A percentile compares a stretch with the other conserved stretches of the same genome.
phyloP scores from a whole-genome alignment of 2,113 vertebrate genomes.

The Hystrix brachyura region DNA sequence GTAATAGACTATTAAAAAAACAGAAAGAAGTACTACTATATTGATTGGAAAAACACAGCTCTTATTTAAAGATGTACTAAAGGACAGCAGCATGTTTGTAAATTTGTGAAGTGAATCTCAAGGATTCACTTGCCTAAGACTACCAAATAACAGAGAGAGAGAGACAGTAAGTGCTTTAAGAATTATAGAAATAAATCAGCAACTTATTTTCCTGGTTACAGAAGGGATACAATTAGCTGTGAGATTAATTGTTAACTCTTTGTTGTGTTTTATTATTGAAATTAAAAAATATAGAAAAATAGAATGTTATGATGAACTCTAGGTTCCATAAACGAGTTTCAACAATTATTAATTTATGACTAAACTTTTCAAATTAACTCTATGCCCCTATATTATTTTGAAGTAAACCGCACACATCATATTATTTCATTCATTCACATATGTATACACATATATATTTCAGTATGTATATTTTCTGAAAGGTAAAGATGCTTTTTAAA shows the following conservation, averaged over 20 bases:
- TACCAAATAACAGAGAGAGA: not conserved
- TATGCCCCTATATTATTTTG: slow-evolving; percentile 17
- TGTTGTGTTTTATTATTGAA: slow-evolving; percentile 49
- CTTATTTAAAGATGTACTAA: slow-evolving; percentile 35
- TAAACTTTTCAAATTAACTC: slow-evolving; percentile 4
- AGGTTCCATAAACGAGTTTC: not conserved
- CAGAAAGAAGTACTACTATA: not conserved
- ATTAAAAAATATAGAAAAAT: slow-evolving; percentile 24
- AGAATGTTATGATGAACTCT: not conserved
- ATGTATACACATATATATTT: not conserved
- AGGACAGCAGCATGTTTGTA: slow-evolving; percentile 37
- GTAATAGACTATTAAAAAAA: not conserved
- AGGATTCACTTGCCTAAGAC: slow-evolving; percentile 9
- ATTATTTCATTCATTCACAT: not conserved
- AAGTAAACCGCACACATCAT: not conserved
- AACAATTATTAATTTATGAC: not conserved
- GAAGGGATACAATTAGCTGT: not conserved
- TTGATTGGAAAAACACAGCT: slow-evolving; percentile 36
- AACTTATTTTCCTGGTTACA: slow-evolving; percentile 49
- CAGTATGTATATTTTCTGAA: not conserved
- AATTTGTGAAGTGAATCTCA: not conserved
- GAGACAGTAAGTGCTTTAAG: not conserved
- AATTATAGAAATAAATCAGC: slow-evolving; percentile 24
- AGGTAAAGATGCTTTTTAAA: slow-evolving; percentile 27
- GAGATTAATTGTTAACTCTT: slow-evolving; percentile 23